Evolutionary conservation across 92 coral and sea anemone species (phyloP).

Genomic region (Bergia sp.): DNA sequence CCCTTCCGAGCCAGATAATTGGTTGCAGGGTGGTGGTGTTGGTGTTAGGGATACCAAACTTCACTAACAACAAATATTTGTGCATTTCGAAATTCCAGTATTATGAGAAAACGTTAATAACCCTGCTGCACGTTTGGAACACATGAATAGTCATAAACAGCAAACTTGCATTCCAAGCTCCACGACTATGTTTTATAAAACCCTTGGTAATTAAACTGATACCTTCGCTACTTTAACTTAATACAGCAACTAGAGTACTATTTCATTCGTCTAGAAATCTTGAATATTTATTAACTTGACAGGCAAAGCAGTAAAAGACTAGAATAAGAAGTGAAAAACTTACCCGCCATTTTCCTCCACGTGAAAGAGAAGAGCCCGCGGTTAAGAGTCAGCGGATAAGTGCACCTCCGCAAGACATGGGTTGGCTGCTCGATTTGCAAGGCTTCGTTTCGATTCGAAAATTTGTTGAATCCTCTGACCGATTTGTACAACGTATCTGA

Average conservation of each 20-base stretch:
- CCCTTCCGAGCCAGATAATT: too few species aligned
- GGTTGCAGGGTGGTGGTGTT: too few species aligned
- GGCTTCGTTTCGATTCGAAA: background rate
- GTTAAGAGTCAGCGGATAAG: conserved; percentile 17
- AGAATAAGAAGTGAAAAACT: background rate
- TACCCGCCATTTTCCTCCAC: conserved; percentile 14
- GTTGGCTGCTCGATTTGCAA: conserved; percentile 19
- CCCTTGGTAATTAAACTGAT: background rate
- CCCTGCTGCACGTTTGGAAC: background rate
- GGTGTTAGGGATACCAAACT: background rate
- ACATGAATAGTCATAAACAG: background rate
- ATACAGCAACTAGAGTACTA: background rate
- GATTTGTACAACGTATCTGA: background rate
- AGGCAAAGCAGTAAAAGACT: conserved; percentile 8
- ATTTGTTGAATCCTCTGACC: background rate
- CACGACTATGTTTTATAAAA: background rate
- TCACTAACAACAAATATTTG: background rate
- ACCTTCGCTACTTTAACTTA: background rate
- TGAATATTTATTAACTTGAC: conserved; percentile 1
- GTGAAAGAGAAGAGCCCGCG: background rate
- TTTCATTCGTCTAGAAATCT: background rate
- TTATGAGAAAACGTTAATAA: background rate
- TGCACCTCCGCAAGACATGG: conserved; percentile 18
- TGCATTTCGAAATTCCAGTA: background rate
- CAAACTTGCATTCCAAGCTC: background rate